Percentiles rank a stretch among this genome's conserved stretches.
Evolutionary conservation across 2,113 vertebrate genomes (phyloP).

Genomic region (Ammodytes dubius): DNA sequence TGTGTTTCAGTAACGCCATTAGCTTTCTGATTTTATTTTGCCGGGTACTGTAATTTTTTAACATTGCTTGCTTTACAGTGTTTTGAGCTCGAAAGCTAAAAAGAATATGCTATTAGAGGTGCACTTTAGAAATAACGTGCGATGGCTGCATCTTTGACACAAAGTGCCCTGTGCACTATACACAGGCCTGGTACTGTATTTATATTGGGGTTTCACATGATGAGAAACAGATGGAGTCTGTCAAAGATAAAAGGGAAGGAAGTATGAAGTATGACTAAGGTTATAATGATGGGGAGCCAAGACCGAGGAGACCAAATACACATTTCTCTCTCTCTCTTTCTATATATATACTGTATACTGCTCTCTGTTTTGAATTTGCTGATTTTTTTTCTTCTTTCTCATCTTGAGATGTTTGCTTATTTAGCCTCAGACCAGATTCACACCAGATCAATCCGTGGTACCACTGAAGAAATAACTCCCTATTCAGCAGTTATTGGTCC

Average conservation of each 20-base stretch:
- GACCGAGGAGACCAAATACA: slow-evolving; percentile 69
- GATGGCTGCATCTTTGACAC: slow-evolving; percentile 25
- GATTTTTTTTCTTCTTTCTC: slow-evolving; percentile 16
- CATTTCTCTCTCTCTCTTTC: slow-evolving; percentile 41
- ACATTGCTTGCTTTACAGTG: slow-evolving; percentile 26
- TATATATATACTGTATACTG: slow-evolving; percentile 20
- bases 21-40: slow-evolving; percentile 29
- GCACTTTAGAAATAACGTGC: slow-evolving; percentile 26
- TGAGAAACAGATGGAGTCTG: slow-evolving; percentile 79
- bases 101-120: slow-evolving; percentile 29
- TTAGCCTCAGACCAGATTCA: slow-evolving; percentile 65
- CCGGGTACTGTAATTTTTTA: slow-evolving; percentile 24
- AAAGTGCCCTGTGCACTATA: slow-evolving; percentile 41
- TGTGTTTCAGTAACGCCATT: background rate
- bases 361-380: slow-evolving; percentile 66
- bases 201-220: slow-evolving; percentile 75
- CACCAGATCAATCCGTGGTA: slow-evolving; percentile 65
- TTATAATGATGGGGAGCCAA: slow-evolving; percentile 77
- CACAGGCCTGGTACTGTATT: slow-evolving; percentile 71
- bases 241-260: slow-evolving; percentile 83
- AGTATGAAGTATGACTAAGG: slow-evolving; percentile 83
- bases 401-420: slow-evolving; percentile 65
- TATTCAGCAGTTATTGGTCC: slow-evolving; percentile 57
- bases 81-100: slow-evolving; percentile 20
- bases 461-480: slow-evolving; percentile 59